Conservation (phyloP, 2,113 vertebrate species). For the Thalassoma bifasciatum region DNA sequence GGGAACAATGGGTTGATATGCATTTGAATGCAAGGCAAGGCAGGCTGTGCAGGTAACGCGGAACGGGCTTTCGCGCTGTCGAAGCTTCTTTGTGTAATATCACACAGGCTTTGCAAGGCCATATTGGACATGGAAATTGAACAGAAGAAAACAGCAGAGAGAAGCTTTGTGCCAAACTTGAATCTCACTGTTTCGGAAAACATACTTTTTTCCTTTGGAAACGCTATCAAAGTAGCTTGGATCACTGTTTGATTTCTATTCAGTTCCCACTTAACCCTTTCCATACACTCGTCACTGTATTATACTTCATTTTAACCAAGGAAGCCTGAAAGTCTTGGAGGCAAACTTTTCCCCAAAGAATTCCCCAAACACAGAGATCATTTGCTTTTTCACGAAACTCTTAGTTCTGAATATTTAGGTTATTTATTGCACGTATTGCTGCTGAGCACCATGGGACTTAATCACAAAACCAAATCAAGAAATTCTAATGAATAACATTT, state of each 20-base stretch:
- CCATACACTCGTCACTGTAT: conserved; percentile 5
- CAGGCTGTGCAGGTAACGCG: conserved; percentile 48
- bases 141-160: conserved; percentile 43
- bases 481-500: conserved; percentile 49
- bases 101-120: conserved; percentile 52
- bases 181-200: conserved; percentile 29
- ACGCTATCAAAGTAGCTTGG: conserved; percentile 4
- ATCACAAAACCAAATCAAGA: conserved; percentile 27
- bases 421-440: conserved; percentile 26
- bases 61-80: conserved; percentile 31
- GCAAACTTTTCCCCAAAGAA: background rate
- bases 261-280: conserved; percentile 26
- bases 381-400: conserved; percentile 6
- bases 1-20: conserved; percentile 71
- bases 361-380: background rate
- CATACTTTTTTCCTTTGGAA: background rate
- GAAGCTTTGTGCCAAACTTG: conserved; percentile 48
- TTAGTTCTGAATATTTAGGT: conserved; percentile 17
- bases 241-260: conserved; percentile 28
- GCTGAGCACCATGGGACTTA: background rate
- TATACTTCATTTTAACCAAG: conserved; percentile 2
- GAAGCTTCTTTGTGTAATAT: conserved; percentile 64
- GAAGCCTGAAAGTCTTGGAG: background rate
- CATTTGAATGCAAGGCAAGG: conserved; percentile 72
- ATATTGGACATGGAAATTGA: conserved; percentile 68